phyloP scores from a whole-genome alignment of 37 sponge, comb jelly and placozoan species.

The Ianthella basta region DNA sequence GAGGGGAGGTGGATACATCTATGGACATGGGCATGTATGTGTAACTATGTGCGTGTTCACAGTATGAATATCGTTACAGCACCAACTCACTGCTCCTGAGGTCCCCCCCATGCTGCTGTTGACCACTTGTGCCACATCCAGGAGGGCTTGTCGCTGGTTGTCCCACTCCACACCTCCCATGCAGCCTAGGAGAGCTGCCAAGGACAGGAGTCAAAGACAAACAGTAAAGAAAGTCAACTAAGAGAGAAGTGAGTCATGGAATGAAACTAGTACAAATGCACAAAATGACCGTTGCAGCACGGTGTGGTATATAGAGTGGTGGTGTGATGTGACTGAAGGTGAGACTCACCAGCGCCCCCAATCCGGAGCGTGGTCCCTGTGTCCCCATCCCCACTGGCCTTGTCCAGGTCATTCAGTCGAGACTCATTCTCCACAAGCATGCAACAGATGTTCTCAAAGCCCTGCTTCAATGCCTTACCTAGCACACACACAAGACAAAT shows the following conservation, averaged over 20 bases:
- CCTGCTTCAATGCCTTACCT: constrained; percentile 47
- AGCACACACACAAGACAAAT: neutral
- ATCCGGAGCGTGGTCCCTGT: constrained; percentile 85
- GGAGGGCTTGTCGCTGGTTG: constrained; percentile 49
- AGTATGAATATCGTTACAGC: neutral
- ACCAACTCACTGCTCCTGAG: constrained; percentile 78
- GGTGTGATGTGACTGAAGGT: no score
- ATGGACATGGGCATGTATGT: no score
- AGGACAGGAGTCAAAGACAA: no score
- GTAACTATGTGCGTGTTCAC: no score
- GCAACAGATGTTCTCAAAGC: constrained; percentile 59
- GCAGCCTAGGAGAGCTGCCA: constrained; percentile 8
- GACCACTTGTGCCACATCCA: constrained; percentile 47
- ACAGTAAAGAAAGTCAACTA: no score
- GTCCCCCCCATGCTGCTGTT: constrained; percentile 80
- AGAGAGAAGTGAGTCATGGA: no score
- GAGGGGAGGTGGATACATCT: no score
- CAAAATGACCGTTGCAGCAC: no score
- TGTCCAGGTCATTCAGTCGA: constrained; percentile 85
- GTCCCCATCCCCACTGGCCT: constrained; percentile 94
- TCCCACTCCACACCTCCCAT: constrained; percentile 56
- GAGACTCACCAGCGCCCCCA: constrained; percentile 55
- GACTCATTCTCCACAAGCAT: constrained; percentile 53
- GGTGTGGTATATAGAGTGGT: no score
- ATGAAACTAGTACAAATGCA: no score